Evolutionary conservation across 2,888 invertebrate genomes (phyloP), one percentile per base, ranked within the genome.

Genomic region (Amphiduros pacificus): DNA sequence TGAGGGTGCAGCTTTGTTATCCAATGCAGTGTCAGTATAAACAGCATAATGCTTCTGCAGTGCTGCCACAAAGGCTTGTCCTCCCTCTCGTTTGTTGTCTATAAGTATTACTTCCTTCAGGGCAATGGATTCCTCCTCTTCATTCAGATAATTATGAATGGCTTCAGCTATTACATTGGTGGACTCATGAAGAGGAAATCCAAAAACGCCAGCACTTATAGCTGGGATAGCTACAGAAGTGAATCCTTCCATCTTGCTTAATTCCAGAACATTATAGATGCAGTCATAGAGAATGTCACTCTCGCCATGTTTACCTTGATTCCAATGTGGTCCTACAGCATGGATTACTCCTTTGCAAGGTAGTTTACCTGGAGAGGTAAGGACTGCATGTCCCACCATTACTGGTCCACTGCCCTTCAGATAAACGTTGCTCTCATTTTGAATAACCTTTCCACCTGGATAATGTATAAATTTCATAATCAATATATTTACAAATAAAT

Each of bases 301-400:
- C 55, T 60, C 59, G 26, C 32, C 48, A 9, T 28, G 26, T n/a
- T 20, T 54, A 9, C 51, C 52, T 14, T 60, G 60, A n/a, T 66
- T 48, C 66, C 67, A 74, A 2, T 55, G 56, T 27, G 65, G 65
- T 26, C 73, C 55, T 50, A 71, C 67, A 6, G 70, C 65, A 55
- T 74, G 74, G 27, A 66, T 69, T 4, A 74, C 62, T 14, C 61
- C 52, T 36, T 65, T 62, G 55, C 72, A 71, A 6, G 40, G 26
- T 1, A 74, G 66, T 4, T 62, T 67, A n/a, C 72, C 72, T 11
- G 70, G 70, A 27, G 57, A 24, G 4, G 74, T 71, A 2, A 71
- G 58, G n/a, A 71, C 73, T 6, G 73, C 64, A 1, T 73, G 67
- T 6, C 73, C 73, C 1, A 56, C 26, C 20, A 29, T 22, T 4